A percentile compares a stretch with the other conserved stretches of the same genome.
Evolutionary conservation across 1,140 invertebrate genomes (phyloP).

Genomic region (Bradysia coprophila): DNA sequence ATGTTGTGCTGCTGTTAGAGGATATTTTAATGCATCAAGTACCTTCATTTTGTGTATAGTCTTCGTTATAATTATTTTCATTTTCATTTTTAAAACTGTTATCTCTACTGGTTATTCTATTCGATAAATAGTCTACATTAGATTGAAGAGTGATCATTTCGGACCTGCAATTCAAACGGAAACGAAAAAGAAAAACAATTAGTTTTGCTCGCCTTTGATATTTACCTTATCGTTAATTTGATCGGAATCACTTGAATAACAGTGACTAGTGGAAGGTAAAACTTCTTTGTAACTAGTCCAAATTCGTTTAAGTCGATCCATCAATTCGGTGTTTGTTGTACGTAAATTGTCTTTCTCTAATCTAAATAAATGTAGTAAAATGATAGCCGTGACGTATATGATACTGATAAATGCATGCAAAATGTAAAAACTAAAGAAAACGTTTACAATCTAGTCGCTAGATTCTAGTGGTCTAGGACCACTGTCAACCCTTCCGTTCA

Average conservation of each 20-base stretch:
- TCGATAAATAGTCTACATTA: constrained; percentile 31
- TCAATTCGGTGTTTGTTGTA: constrained; percentile 33
- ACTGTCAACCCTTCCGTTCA: too few species aligned
- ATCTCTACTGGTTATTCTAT: constrained; percentile 24
- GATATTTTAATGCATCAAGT: too few species aligned
- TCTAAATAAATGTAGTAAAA: constrained; percentile 29
- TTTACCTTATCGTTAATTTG: constrained; percentile 8
- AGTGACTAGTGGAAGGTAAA: too few species aligned
- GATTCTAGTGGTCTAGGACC: too few species aligned
- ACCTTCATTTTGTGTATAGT: too few species aligned
- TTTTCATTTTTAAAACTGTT: constrained; percentile 8
- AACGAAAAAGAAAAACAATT: constrained; percentile 7
- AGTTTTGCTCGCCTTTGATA: constrained; percentile 9
- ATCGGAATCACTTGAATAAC: too few species aligned
- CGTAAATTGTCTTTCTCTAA: constrained; percentile 31
- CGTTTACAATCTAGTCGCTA: too few species aligned
- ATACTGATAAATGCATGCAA: too few species aligned
- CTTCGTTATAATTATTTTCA: constrained; percentile 20
- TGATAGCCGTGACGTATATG: too few species aligned
- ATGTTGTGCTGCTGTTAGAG: too few species aligned
- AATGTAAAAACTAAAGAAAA: too few species aligned
- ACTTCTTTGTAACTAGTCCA: constrained; percentile 33
- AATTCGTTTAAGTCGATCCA: constrained; percentile 32
- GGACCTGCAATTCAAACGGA: constrained; percentile 22
- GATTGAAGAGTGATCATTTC: constrained; percentile 34